Conservation (phyloP, 2,797 vertebrate species). For the Spinus pinus region DNA sequence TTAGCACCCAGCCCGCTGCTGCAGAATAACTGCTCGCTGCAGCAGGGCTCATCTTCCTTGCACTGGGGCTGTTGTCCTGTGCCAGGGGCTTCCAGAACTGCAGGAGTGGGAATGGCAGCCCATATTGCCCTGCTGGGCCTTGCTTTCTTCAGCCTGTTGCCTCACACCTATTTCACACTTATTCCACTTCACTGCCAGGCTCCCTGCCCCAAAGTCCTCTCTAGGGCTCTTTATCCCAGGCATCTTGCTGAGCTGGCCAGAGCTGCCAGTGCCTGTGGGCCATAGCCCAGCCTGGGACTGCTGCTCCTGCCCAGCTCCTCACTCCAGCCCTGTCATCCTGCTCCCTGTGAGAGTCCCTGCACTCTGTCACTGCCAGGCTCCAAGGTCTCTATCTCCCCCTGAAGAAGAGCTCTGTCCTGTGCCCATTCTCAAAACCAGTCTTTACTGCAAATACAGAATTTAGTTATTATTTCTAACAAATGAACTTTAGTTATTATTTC, state of each 20-base stretch:
- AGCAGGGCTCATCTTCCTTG: neutral
- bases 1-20: neutral
- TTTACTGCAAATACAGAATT: neutral
- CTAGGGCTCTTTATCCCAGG: neutral
- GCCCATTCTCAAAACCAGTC: neutral
- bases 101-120: neutral
- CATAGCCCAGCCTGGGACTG: neutral
- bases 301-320: neutral
- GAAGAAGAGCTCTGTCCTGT: neutral
- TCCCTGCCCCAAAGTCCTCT: neutral
- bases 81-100: neutral
- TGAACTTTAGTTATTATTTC: neutral
- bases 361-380: neutral
- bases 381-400: neutral
- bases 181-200: neutral
- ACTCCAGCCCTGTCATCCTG: accelerated
- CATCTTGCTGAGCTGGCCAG: neutral
- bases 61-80: too few species aligned
- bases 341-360: accelerated
- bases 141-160: neutral
- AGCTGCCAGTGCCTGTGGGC: neutral
- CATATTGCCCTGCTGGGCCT: neutral
- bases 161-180: neutral
- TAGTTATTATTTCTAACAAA: neutral
- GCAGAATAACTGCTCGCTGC: neutral